Evolutionary conservation across 2,797 vertebrate genomes (phyloP).

Genomic region (Muscicapa comitata): DNA sequence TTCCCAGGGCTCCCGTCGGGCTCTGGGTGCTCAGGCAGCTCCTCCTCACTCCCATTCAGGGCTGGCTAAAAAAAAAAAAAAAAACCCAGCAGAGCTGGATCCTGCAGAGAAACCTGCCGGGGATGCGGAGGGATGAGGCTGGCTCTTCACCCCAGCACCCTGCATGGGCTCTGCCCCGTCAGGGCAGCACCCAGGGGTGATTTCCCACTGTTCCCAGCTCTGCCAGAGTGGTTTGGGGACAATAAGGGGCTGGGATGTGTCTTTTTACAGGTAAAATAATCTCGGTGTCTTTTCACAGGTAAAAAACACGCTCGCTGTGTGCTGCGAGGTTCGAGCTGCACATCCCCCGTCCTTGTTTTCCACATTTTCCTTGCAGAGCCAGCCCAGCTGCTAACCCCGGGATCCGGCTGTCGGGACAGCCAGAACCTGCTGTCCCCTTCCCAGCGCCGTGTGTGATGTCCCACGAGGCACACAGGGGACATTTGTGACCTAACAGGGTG

Average conservation of each 20-base stretch:
- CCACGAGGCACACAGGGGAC: background rate
- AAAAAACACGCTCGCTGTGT: accelerated
- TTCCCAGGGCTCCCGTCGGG: accelerated
- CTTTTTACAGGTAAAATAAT: background rate
- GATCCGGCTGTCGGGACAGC: accelerated
- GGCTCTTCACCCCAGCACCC: background rate
- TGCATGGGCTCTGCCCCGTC: accelerated
- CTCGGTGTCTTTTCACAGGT: accelerated
- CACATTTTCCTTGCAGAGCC: background rate
- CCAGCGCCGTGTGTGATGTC: accelerated
- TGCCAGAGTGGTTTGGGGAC: background rate
- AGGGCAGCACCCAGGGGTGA: background rate
- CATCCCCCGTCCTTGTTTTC: background rate
- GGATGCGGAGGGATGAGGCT: background rate
- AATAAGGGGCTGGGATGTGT: background rate
- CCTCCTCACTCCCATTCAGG: background rate
- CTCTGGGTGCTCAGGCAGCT: background rate
- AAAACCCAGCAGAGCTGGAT: background rate
- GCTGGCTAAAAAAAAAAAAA: constrained; percentile 8
- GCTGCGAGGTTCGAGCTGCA: accelerated
- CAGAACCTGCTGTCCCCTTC: background rate
- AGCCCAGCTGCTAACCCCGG: background rate
- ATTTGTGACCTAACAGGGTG: accelerated
- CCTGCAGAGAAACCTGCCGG: background rate
- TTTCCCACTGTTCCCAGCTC: accelerated